phyloP scores from a whole-genome alignment of 2,888 invertebrate species.

The Spicauda simplicius region DNA sequence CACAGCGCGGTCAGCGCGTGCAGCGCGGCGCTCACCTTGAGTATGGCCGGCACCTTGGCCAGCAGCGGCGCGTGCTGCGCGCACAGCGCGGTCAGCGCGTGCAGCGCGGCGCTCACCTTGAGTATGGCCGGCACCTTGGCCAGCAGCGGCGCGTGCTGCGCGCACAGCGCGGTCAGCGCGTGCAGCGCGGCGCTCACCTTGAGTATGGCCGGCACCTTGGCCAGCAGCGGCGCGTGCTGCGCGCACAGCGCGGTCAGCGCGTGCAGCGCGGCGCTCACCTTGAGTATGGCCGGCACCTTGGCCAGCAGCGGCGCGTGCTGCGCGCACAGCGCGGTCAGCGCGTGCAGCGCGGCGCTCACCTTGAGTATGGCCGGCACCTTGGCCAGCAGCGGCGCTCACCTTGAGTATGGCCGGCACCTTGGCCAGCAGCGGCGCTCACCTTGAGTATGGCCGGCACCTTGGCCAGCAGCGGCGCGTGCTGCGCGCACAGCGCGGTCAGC shows the following conservation, averaged over 20 bases:
- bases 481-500: constrained; percentile 95
- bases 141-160: constrained; percentile 91
- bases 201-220: constrained; percentile 95
- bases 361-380: constrained; percentile 96
- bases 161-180: constrained; percentile 97
- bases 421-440: constrained; percentile 91
- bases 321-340: constrained; percentile 96
- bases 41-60: constrained; percentile 94
- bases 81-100: constrained; percentile 97
- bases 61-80: constrained; percentile 92
- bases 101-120: constrained; percentile 96
- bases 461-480: constrained; percentile 92
- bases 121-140: constrained; percentile 95
- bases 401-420: constrained; percentile 95
- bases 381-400: constrained; percentile 88
- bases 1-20: constrained; percentile 98
- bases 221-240: constrained; percentile 91
- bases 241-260: constrained; percentile 97
- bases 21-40: constrained; percentile 95
- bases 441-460: constrained; percentile 96
- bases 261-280: constrained; percentile 96
- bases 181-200: constrained; percentile 97
- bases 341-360: constrained; percentile 97
- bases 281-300: constrained; percentile 95
- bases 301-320: constrained; percentile 92